Conservation (phyloP, 2,888 invertebrate species). For the Stenolophus ochropezus region DNA sequence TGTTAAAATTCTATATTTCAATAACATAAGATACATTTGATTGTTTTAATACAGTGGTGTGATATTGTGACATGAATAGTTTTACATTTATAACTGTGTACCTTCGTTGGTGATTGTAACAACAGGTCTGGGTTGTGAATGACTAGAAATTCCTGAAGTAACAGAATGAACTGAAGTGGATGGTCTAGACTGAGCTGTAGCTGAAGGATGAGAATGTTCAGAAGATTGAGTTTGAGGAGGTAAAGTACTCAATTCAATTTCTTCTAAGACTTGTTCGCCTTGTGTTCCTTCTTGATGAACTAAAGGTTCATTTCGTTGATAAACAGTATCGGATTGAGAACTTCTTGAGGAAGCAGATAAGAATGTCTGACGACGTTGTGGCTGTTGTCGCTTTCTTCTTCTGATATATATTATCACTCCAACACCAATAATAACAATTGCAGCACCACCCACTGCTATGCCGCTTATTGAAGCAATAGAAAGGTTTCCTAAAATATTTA, state of each 20-base stretch:
- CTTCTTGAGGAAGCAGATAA: constrained; percentile 12
- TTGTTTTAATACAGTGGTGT: too few species aligned
- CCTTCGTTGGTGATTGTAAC: not conserved
- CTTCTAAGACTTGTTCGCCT: not conserved
- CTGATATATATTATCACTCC: constrained; percentile 32
- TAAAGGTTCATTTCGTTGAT: not conserved
- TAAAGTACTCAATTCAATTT: constrained; percentile 23
- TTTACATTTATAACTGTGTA: not conserved
- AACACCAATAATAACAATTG: not conserved
- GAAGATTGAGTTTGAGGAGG: not conserved
- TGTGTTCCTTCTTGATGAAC: constrained; percentile 13
- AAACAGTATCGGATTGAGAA: constrained; percentile 9
- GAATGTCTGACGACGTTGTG: constrained; percentile 11
- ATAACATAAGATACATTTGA: too few species aligned
- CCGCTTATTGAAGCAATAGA: constrained; percentile 48
- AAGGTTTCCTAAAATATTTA: constrained; percentile 14
- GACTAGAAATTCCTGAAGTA: not conserved
- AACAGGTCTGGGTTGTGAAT: not conserved
- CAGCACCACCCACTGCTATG: constrained; percentile 24
- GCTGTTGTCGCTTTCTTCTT: constrained; percentile 30
- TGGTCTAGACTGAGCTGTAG: not conserved
- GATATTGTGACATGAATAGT: too few species aligned
- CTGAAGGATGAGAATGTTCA: not conserved
- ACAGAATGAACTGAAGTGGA: not conserved
- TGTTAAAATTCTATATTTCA: too few species aligned